Evolutionary conservation across 1,140 invertebrate genomes (phyloP), one percentile per base, ranked within the genome.

Genomic region (Macrobrachium nipponense): DNA sequence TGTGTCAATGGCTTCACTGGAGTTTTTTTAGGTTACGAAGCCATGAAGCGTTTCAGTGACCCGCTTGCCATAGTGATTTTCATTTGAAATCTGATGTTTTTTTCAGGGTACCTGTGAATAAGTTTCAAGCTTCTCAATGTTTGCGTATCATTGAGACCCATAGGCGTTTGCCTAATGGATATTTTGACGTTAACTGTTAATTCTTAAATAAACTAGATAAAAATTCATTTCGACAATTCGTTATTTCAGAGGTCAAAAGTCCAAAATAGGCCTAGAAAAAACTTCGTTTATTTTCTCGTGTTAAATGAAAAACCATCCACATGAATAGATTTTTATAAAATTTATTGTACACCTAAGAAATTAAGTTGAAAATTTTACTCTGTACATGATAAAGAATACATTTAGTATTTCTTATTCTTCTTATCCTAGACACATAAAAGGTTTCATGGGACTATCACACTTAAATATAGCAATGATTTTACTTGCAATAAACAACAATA

Each of bases 291-390:
- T n/a, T n/a, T n/a, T n/a, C n/a, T n/a, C 8, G 20, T 12, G 5
- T n/a, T 10, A 12, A 68, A 68, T 14, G 14, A 70, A 70, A 11
- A 23, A 70, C 23, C 20, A 70, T 15, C n/a, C 14, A 68, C 15
- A 60, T 20, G 58, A 44, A 72, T 59, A 72, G 72, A 76, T 87
- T 87, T 87, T 87, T 87, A 70, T 68, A 82, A 87, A 87, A 87
- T 87, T 87, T 87, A 87, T 87, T 87, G 77, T 87, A 87, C 85
- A 87, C 73, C 85, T 87, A 87, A 60, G 79, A 87, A 82, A 82
- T 81, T 82, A 87, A 82, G 80, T 77, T 87, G 85, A 77, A 82
- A 87, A 87, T 87, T 87, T 82, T 68, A 87, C 44, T 87, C 85
- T 87, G 85, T 87, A 87, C 85, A 87, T 18, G 85, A 85, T 72